phyloP scores from a whole-genome alignment of 2,888 invertebrate species.

The Chrysodeixis includens region DNA sequence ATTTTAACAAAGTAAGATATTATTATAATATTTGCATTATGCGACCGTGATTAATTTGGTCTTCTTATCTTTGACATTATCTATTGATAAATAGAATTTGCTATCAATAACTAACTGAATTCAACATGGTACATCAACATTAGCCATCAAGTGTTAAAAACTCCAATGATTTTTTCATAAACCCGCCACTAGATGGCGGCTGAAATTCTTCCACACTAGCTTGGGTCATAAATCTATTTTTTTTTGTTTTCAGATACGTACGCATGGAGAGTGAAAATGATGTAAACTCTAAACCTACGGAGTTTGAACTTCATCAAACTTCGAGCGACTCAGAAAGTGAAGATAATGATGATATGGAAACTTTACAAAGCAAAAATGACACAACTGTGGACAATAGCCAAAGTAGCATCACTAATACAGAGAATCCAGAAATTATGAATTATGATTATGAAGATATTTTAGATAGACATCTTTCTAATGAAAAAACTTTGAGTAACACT shows the following conservation, averaged over 20 bases:
- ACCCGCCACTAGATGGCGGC: too few relatives aligned
- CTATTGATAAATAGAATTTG: too few relatives aligned
- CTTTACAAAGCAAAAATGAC: too few relatives aligned
- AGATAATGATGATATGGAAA: not conserved
- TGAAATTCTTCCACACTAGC: too few relatives aligned
- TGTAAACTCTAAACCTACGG: not conserved
- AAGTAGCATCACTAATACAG: not conserved
- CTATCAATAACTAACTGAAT: too few relatives aligned
- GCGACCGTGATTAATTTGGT: too few relatives aligned
- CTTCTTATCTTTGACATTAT: too few relatives aligned
- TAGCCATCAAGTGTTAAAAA: too few relatives aligned
- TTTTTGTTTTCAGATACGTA: slow-evolving; percentile 38
- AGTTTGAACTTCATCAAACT: not conserved
- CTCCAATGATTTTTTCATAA: too few relatives aligned
- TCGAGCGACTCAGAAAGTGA: not conserved
- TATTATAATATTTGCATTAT: not conserved
- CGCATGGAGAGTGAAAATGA: slow-evolving; percentile 17
- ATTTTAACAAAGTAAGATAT: slow-evolving; percentile 46
- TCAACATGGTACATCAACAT: too few relatives aligned
- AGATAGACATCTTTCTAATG: not conserved
- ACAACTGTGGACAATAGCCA: not conserved
- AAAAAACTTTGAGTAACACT: not conserved
- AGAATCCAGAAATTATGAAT: not conserved
- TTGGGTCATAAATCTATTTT: not conserved
- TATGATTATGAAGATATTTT: not conserved